A percentile compares a stretch with the other conserved stretches of the same genome.
These are phyloP conservation scores for Neocrepidodera transversa DNA, from an alignment of 2,888 invertebrate species.

Conservation along the genomic window DNA sequence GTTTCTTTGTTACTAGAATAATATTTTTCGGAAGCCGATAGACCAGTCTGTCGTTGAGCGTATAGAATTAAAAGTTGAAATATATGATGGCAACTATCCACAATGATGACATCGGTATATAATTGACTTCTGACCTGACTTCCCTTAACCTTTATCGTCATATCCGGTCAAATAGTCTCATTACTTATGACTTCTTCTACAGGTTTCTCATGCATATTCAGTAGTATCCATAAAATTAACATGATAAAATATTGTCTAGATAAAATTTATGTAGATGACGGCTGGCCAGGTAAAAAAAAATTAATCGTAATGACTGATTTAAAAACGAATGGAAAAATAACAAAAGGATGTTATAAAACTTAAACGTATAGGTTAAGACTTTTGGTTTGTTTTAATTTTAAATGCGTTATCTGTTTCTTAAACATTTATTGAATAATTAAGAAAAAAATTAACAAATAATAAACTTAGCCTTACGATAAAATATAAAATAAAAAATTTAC, in stretches of 20 bases:
- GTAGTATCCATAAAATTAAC: conserved; percentile 35
- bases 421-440: too few species aligned
- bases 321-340: neutral
- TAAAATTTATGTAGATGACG: conserved; percentile 15
- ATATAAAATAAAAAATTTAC: too few species aligned
- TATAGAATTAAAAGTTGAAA: conserved; percentile 21
- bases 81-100: conserved; percentile 36
- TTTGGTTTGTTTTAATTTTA: too few species aligned
- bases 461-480: too few species aligned
- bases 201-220: conserved; percentile 46
- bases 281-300: conserved; percentile 11
- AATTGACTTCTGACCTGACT: conserved; percentile 55
- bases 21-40: neutral
- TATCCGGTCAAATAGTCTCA: conserved; percentile 55
- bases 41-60: neutral
- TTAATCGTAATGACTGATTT: conserved; percentile 16
- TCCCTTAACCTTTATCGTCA: conserved; percentile 57
- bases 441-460: too few species aligned
- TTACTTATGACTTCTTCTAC: conserved; percentile 43
- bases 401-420: too few species aligned
- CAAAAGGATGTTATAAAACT: neutral
- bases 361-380: too few species aligned
- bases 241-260: conserved; percentile 31
- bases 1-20: too few species aligned
- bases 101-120: conserved; percentile 54